Base-by-base conservation (phyloP, 2,888 invertebrate genomes). In the Oligia latruncula region DNA sequence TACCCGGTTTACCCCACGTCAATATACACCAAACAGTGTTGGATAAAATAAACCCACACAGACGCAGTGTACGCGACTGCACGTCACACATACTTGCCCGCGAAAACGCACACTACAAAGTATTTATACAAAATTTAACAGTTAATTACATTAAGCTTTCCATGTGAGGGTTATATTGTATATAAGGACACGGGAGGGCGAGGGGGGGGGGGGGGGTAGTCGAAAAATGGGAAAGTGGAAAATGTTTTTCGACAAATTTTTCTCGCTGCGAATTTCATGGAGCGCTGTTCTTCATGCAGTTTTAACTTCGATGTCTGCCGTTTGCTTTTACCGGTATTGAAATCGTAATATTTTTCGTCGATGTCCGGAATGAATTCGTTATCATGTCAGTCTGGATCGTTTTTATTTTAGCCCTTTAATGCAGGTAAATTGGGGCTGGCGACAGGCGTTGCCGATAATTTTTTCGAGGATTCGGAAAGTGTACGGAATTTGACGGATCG, bases 121-220 rank as follows among this genome's bases (percentile, higher is more conserved):
- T 67, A 90, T 92, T 95, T 95, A 95, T 95, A 95, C 95, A 95
- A 95, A 96, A 95, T 96, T 94, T 93, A 93, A 91, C 90, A 93
- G 92, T 93, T 96, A 96, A 96, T 96, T 96, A 95, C 95, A 95
- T 95, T 95, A 94, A 93, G 91, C 72, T 76, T 78, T 65, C 52
- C 15, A 40, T 87, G 86, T 87, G 89, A 79, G 84, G 58, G 84
- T 71, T 66, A 75, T 75, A 62, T 84, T 79, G 80, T 88, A 89
- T 88, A 89, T 81, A 80, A 83, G 75, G 85, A 79, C 74, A 55
- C 75, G 86, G 84, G 81, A 1, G 29, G 86, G 88, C 13, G 40
- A 55, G 49, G 29, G 29, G 29, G 29, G 29, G 29, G 29, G 29
- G 15, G 35, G 8, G 77, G 78, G 88, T 85, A 74, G 81, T 76